Evolutionary conservation across 1,140 invertebrate species (phyloP), one percentile per base, ranked within the genome.

Genomic region (Drosophila nigrodunni): DNA sequence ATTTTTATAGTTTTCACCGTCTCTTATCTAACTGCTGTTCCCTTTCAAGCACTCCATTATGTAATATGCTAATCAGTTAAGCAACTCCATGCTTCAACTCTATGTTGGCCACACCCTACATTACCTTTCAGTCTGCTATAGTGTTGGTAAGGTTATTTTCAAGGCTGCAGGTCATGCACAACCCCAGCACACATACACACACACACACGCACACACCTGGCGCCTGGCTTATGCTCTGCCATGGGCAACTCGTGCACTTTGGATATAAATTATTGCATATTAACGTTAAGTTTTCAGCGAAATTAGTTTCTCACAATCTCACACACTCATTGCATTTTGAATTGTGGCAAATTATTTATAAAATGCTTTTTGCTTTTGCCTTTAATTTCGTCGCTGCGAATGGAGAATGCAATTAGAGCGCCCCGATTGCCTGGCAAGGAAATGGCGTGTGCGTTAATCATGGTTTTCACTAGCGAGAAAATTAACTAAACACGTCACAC

Each of bases 211-310:
- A 37, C 13, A 11, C 43, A 35, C 41, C 5, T 13, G 43, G 43
- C 30, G 35, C 30, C n/a, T 64, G 39, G 66, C 65, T 66, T 44
- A 73, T 61, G 62, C 47, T 67, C 25, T 54, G 54, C 44, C 52
- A 25, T 67, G 60, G 57, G 49, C 57, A 68, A 65, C 49, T 78
- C 59, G 39, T 73, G 64, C 67, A 74, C 71, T 75, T 83, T 85
- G 80, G 49, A 52, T 75, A 79, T 85, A 89, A 85, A 78, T 89
- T 89, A 85, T 85, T 78, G 67, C 71, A 73, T 83, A 89, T 88
- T 89, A 80, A 76, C 71, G 66, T 76, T 89, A 80, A 82, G 85
- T 82, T 89, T 77, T 78, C 77, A 88, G 68, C 74, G 46, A 85
- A 89, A 85, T 85, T 80, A 88, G 80, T 73, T 83, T 50, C 44